Evolutionary conservation across 2,888 invertebrate genomes (phyloP), one percentile per base, ranked within the genome.

Genomic region (Caenorhabditis macrosperma): DNA sequence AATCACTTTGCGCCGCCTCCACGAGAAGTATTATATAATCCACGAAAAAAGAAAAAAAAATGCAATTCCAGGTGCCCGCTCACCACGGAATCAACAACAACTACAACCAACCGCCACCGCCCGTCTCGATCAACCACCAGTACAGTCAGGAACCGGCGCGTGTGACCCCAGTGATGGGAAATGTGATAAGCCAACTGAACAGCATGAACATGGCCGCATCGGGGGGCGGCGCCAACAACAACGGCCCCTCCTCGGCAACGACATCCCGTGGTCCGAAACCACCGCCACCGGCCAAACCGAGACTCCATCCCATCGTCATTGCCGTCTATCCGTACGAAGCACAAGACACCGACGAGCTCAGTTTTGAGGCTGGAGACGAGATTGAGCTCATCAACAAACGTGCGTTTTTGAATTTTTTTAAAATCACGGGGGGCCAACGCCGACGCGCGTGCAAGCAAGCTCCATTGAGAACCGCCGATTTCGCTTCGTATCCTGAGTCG

Each of bases 281-380:
- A 6, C 89, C 90, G 44, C 90, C 90, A 81, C 75, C 88, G 91
- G 67, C 85, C 3, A 89, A 89, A 68, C 91, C 91, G 4, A 87
- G 86, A 35, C 75, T 85, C 17, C 88, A 90, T 20, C 90, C 90
- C 10, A 64, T 82, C 15, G 88, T 89, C 0, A 91, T 91, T 82
- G 93, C 93, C 9, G 90, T 94, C 66, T 94, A 93, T 89, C 92
- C 93, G 41, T 94, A 94, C 86, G 93, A 92, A 83, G 93, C 94
- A 3, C 93, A 93, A 87, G 94, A 94, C 89, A 92, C 93, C 15
- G 94, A 94, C 88, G 94, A 94, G 87, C 91, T 94, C 7, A 92
- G 92, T 61, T 93, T 94, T 78, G 92, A 92, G 64, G 93, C 93
- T 83, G 93, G 93, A 22, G 93, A 94, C 69, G 88, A 93, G 38